Percentiles rank a stretch among this genome's conserved stretches.
Conservation (phyloP, 1,140 invertebrate genomes). For the Dinothrombium tinctorium region DNA sequence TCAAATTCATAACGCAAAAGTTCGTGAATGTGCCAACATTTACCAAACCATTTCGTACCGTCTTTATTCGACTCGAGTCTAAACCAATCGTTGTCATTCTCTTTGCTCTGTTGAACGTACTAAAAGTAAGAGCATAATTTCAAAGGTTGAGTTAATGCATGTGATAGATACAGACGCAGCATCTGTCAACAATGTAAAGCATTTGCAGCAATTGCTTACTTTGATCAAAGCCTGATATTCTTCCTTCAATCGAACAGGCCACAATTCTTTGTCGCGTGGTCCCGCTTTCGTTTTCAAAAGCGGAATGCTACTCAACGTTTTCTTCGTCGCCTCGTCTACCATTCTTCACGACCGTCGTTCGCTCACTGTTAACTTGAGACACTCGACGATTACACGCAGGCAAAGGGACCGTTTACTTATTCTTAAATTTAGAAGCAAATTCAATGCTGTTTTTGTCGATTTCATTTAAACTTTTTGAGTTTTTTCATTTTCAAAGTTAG, state of each 20-base stretch:
- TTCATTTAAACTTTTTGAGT: too few species aligned
- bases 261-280: conserved; percentile 80
- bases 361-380: too few species aligned
- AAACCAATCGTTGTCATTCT: conserved; percentile 79
- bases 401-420: too few species aligned
- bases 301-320: conserved; percentile 74
- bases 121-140: conserved; percentile 4
- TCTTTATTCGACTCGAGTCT: conserved; percentile 88
- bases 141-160: neutral
- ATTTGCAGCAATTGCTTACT: conserved; percentile 29
- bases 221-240: conserved; percentile 87
- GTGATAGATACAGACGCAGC: neutral
- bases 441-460: too few species aligned
- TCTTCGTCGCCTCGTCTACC: conserved; percentile 64
- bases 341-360: too few species aligned
- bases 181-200: neutral
- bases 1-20: conserved; percentile 93
- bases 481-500: too few species aligned
- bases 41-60: conserved; percentile 96
- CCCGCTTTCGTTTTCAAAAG: conserved; percentile 86
- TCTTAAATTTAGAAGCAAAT: too few species aligned
- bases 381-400: too few species aligned
- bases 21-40: conserved; percentile 94
- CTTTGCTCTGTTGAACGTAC: conserved; percentile 18
- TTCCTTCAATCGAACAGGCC: conserved; percentile 84